Evolutionary conservation across 2,888 invertebrate genomes (phyloP).

Genomic region (Eilema griseolum): DNA sequence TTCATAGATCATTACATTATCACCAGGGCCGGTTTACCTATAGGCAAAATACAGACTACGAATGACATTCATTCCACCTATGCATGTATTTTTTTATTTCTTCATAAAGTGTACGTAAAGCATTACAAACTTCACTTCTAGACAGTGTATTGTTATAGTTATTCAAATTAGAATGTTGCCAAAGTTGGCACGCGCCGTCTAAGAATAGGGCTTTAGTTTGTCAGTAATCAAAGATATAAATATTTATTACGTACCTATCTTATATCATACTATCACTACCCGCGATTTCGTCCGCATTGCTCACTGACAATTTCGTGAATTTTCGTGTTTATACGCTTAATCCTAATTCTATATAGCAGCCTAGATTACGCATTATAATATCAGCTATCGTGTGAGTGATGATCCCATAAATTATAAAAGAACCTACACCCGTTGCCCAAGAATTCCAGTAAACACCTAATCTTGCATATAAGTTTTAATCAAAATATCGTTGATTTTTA

Average conservation of each 20-base stretch:
- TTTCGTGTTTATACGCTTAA: neutral
- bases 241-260: neutral
- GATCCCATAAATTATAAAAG: no score
- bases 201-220: neutral
- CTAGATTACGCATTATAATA: no score
- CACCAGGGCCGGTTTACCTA: neutral
- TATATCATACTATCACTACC: neutral
- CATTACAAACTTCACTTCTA: neutral
- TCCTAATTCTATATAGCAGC: neutral
- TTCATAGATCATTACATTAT: neutral
- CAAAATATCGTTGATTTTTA: neutral
- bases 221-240: neutral
- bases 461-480: neutral
- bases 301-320: neutral
- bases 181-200: neutral
- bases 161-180: conserved; percentile 1
- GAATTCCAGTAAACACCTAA: no score
- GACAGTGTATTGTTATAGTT: neutral
- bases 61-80: neutral
- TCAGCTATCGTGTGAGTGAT: no score
- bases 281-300: neutral
- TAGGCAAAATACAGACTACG: no score
- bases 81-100: no score
- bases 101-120: no score
- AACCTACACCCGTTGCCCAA: no score